Evolutionary conservation across 2,888 invertebrate species (phyloP).

Genomic region (Holacanthella duospinosa): DNA sequence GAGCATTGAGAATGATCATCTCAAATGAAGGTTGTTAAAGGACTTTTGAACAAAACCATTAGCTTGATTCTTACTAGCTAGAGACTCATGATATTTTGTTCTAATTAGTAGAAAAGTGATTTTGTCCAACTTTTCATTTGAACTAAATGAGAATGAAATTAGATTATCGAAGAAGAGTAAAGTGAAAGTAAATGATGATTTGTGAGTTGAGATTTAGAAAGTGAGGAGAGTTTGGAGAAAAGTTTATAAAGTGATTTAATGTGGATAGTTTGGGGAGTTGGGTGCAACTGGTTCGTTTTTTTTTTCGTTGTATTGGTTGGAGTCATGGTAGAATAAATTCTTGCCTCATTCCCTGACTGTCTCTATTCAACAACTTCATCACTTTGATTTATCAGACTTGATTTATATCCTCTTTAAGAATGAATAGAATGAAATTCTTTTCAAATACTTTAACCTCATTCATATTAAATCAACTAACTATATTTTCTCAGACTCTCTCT

Average conservation of each 20-base stretch:
- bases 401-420: neutral
- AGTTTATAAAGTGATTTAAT: conserved; percentile 2
- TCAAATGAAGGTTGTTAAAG: too few species aligned
- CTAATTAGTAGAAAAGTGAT: too few species aligned
- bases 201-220: neutral
- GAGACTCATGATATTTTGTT: too few species aligned
- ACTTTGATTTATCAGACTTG: conserved; percentile 15
- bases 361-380: conserved; percentile 28
- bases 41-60: too few species aligned
- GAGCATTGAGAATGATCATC: too few species aligned
- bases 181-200: neutral
- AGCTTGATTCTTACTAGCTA: neutral
- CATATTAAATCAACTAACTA: neutral
- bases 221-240: neutral
- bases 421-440: neutral
- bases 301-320: conserved; percentile 14
- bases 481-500: too few species aligned
- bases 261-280: neutral
- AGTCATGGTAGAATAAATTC: conserved; percentile 23
- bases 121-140: neutral
- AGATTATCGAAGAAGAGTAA: neutral
- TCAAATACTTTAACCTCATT: neutral
- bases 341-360: conserved; percentile 20
- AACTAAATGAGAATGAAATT: conserved; percentile 2
- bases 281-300: conserved; percentile 8